These are phyloP conservation scores for Eidolon helvum DNA, from an alignment of 2,113 vertebrate species.

Conservation along the genomic window DNA sequence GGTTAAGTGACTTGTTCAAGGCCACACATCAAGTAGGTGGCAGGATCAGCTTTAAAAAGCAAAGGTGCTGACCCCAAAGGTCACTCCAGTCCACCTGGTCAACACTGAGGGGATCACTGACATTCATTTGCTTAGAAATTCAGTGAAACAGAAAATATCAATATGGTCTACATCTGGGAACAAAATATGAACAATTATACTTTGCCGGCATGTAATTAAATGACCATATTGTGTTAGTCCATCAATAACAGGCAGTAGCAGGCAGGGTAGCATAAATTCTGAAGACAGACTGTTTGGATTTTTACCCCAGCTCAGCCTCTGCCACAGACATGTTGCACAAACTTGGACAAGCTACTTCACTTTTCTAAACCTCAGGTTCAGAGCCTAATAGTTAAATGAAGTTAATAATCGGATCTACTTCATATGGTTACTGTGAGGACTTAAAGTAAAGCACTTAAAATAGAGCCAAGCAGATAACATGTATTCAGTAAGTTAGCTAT, in stretches of 20 bases:
- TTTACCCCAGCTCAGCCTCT: background rate
- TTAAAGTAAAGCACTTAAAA: background rate
- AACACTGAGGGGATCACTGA: background rate
- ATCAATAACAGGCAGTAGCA: background rate
- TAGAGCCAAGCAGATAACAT: background rate
- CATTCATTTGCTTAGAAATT: conserved; percentile 52
- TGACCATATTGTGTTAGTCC: background rate
- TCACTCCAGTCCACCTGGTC: conserved; percentile 3
- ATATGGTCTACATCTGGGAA: background rate
- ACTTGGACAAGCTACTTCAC: background rate
- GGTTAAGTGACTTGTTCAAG: conserved; percentile 74
- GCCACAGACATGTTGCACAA: background rate
- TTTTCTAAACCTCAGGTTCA: conserved; percentile 2
- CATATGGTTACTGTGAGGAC: background rate
- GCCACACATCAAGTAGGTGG: conserved; percentile 57
- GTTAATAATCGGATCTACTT: background rate
- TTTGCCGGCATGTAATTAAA: conserved; percentile 24
- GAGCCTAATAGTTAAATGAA: background rate
- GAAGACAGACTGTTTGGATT: background rate
- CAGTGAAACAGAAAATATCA: conserved; percentile 48
- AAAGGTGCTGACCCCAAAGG: background rate
- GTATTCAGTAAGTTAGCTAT: background rate
- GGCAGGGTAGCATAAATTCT: background rate
- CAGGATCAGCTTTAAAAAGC: conserved; percentile 49
- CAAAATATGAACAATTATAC: conserved; percentile 52